Conservation (phyloP, 2,888 invertebrate genomes). For the Limnephilus lunatus region DNA sequence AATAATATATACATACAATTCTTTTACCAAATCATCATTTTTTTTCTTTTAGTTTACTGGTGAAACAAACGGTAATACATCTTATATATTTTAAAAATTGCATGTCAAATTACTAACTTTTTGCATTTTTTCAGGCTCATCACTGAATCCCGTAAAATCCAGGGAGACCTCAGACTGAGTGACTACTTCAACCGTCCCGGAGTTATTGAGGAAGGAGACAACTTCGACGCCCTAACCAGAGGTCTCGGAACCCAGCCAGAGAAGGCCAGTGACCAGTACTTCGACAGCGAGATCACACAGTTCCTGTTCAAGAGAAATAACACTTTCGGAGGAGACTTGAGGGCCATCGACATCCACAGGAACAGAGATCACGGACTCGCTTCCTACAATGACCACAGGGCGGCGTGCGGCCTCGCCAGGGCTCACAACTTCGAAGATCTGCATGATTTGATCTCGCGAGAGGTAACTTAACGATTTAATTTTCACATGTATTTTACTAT, state of each 20-base stretch:
- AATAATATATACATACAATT: background rate
- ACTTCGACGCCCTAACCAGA: conserved; percentile 85
- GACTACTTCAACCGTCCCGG: conserved; percentile 84
- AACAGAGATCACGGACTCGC: conserved; percentile 92
- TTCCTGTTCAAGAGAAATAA: conserved; percentile 78
- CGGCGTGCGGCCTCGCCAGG: conserved; percentile 84
- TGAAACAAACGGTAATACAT: no score
- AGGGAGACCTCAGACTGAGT: conserved; percentile 81
- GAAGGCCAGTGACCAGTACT: conserved; percentile 86
- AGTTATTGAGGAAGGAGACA: conserved; percentile 80
- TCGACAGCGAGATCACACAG: conserved; percentile 83
- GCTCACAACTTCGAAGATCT: conserved; percentile 85
- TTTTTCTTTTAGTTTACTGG: no score
- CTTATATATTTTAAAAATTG: no score
- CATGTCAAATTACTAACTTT: background rate
- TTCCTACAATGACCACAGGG: conserved; percentile 86
- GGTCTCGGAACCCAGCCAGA: conserved; percentile 88
- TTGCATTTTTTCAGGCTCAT: conserved; percentile 74
- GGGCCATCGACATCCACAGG: conserved; percentile 90
- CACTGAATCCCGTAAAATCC: conserved; percentile 76
- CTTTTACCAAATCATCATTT: no score
- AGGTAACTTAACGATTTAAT: conserved; percentile 73
- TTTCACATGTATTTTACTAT: background rate
- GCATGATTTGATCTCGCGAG: conserved; percentile 80
- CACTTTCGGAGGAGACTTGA: conserved; percentile 87